Evolutionary conservation across 2,113 vertebrate species (phyloP).

Genomic region (Alces alces): DNA sequence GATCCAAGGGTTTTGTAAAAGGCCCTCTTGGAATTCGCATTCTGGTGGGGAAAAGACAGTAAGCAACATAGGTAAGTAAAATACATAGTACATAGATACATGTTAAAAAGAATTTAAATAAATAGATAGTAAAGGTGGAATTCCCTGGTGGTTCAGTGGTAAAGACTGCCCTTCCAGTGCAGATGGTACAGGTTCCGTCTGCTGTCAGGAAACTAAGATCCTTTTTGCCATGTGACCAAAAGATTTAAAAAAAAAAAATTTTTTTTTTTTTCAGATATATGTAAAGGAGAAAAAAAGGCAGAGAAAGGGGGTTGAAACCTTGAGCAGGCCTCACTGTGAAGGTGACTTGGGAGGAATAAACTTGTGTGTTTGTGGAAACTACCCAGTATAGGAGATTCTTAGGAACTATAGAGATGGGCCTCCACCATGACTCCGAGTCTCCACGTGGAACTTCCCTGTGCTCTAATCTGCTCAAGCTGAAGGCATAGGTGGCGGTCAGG

Average conservation of each 20-base stretch:
- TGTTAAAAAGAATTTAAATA: not conserved
- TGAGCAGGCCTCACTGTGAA: not conserved
- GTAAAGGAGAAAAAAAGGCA: not conserved
- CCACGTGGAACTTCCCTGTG: not conserved
- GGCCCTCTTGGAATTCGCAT: not conserved
- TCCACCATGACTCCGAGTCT: fast-evolving
- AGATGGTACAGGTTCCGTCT: not conserved
- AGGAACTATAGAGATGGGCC: fast-evolving
- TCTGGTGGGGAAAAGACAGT: not conserved
- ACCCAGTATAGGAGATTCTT: not conserved
- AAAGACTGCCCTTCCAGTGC: not conserved
- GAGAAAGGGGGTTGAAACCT: not conserved
- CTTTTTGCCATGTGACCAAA: not conserved
- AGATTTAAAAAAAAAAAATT: not conserved
- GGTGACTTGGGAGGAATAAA: not conserved
- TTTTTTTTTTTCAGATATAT: not conserved
- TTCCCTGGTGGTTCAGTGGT: not conserved
- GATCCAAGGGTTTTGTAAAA: not conserved
- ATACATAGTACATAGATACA: not conserved
- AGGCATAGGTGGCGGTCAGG: not conserved
- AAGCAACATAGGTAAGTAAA: not conserved
- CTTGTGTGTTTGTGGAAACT: not conserved
- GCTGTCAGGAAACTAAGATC: not conserved
- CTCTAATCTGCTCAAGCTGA: not conserved
- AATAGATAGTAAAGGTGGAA: not conserved